These are phyloP conservation scores for Furcifer pardalis DNA, from an alignment of 2,797 vertebrate species.

Conservation along the genomic window DNA sequence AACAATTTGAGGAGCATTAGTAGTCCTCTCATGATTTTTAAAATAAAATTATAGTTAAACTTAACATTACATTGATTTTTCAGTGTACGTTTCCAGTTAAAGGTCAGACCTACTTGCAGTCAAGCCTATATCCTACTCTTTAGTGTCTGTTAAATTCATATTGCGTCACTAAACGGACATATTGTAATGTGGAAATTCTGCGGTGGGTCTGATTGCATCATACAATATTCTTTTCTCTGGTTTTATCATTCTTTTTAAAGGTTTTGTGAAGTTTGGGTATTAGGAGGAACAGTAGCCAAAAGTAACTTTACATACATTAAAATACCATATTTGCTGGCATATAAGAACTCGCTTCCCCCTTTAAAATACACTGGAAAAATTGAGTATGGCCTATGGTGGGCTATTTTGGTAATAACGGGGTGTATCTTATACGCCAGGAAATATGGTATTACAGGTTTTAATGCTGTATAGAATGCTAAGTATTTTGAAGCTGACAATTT, in stretches of 20 bases:
- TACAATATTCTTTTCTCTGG: background rate
- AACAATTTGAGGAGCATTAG: too few species aligned
- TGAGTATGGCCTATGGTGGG: too few species aligned
- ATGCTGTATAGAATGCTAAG: background rate
- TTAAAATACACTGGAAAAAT: too few species aligned
- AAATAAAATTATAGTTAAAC: background rate
- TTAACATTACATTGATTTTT: background rate
- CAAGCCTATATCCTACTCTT: background rate
- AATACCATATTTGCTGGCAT: too few species aligned
- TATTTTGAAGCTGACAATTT: background rate
- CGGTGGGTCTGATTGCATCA: background rate
- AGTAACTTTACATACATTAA: background rate
- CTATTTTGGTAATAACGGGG: too few species aligned
- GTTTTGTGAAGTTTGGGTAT: background rate
- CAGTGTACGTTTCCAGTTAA: background rate
- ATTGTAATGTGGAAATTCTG: background rate
- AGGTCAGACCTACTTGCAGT: background rate
- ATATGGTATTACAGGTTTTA: too few species aligned
- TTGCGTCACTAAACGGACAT: background rate
- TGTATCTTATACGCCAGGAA: too few species aligned
- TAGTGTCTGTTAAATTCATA: background rate
- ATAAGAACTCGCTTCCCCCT: too few species aligned
- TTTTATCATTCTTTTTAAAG: background rate
- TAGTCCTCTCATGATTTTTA: too few species aligned
- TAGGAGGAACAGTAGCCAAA: background rate